These are phyloP conservation scores for Platyrinchus mystaceus DNA, from an alignment of 2,797 vertebrate species.

Conservation along the genomic window DNA sequence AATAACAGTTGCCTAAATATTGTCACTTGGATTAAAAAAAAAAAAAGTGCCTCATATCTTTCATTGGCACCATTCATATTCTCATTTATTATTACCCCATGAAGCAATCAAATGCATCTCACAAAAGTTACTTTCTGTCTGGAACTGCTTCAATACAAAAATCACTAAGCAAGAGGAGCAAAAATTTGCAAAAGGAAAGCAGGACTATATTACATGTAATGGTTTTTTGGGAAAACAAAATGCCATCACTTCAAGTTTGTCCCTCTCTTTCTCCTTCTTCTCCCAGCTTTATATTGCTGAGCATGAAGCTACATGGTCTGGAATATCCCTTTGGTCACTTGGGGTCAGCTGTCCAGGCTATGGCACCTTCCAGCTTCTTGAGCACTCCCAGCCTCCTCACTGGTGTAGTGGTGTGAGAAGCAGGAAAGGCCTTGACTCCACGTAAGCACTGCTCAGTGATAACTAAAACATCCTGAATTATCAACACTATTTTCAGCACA, in stretches of 20 bases:
- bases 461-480: background rate
- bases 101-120: background rate
- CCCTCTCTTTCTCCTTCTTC: background rate
- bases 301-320: rapidly evolving
- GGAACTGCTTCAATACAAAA: background rate
- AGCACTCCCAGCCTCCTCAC: rapidly evolving
- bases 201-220: background rate
- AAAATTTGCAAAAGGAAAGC: background rate
- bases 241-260: background rate
- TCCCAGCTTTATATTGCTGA: background rate
- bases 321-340: background rate
- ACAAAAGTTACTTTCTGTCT: background rate
- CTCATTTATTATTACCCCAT: background rate
- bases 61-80: background rate
- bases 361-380: background rate
- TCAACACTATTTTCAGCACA: background rate
- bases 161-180: background rate
- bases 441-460: background rate
- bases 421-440: background rate
- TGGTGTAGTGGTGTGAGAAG: background rate
- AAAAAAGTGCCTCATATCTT: background rate
- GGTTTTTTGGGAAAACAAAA: background rate
- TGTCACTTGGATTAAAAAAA: background rate
- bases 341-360: background rate
- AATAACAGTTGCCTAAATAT: background rate